These are phyloP conservation scores for Andrena fulva DNA, from an alignment of 2,888 invertebrate genomes.

Conservation along the genomic window DNA sequence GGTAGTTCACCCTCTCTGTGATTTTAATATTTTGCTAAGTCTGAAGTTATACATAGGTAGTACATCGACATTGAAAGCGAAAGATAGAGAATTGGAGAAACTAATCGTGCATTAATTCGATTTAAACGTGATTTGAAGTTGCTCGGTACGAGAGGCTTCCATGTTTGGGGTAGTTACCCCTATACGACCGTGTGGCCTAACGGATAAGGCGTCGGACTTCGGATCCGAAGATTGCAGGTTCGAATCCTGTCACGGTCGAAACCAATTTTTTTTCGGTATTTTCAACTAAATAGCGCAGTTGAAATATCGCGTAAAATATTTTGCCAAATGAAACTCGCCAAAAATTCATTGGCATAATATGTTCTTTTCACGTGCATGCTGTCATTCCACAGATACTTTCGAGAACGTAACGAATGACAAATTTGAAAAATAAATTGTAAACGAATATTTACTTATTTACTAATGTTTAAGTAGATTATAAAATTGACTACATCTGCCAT, in stretches of 20 bases:
- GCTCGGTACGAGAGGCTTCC: conserved; percentile 16
- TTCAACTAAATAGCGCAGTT: not conserved
- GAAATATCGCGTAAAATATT: not conserved
- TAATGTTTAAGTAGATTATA: too few species aligned
- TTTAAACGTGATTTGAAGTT: conserved; percentile 19
- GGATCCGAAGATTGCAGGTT: conserved; percentile 87
- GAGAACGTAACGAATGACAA: not conserved
- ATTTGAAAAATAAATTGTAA: not conserved
- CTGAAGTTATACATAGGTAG: too few species aligned
- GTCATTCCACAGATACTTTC: not conserved
- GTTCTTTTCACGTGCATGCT: not conserved
- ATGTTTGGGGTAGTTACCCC: conserved; percentile 74
- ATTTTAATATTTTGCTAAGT: conserved; percentile 2
- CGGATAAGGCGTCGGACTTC: conserved; percentile 89
- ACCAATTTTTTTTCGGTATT: conserved; percentile 19
- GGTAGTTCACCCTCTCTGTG: not conserved
- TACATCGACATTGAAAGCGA: not conserved
- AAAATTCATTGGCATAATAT: not conserved
- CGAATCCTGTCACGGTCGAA: conserved; percentile 86
- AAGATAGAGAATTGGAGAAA: not conserved
- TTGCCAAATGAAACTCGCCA: too few species aligned
- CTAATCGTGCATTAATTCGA: not conserved
- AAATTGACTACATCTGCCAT: not conserved
- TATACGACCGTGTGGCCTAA: conserved; percentile 87
- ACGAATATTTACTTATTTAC: not conserved